Conservation (phyloP, 2,888 invertebrate species). For the Drosophila borealis region DNA sequence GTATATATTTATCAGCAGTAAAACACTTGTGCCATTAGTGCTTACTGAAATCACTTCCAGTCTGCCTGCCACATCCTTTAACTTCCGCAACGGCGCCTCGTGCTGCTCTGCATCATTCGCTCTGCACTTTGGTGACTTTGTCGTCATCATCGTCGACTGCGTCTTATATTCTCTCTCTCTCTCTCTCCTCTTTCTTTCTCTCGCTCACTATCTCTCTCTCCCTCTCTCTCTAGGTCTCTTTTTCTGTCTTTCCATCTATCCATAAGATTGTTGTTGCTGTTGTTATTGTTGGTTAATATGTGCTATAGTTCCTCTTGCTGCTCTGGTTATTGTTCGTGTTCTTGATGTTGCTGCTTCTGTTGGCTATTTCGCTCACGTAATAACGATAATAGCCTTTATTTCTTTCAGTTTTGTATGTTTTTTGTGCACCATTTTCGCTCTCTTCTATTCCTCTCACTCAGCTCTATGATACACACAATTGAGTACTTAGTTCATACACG, state of each 20-base stretch:
- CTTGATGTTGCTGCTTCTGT: constrained; percentile 39
- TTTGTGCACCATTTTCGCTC: constrained; percentile 32
- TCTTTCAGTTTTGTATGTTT: constrained; percentile 56
- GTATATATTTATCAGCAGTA: constrained; percentile 45
- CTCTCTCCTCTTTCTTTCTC: constrained; percentile 6
- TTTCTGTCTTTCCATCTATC: too few species aligned
- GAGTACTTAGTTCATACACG: constrained; percentile 37
- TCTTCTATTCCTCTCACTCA: constrained; percentile 1
- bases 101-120: constrained; percentile 5
- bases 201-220: constrained; percentile 18
- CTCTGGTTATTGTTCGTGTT: constrained; percentile 13
- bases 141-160: constrained; percentile 33
- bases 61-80: constrained; percentile 50
- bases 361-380: constrained; percentile 67
- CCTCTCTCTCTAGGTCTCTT: neutral
- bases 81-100: constrained; percentile 26
- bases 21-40: constrained; percentile 67
- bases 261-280: constrained; percentile 34
- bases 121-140: constrained; percentile 65
- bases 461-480: constrained; percentile 11
- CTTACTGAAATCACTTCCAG: constrained; percentile 75
- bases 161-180: constrained; percentile 17
- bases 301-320: constrained; percentile 45
- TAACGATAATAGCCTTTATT: constrained; percentile 67
- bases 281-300: constrained; percentile 66